Base-by-base conservation (phyloP, 1,140 invertebrate genomes). In the Scaptomyza hsui region DNA sequence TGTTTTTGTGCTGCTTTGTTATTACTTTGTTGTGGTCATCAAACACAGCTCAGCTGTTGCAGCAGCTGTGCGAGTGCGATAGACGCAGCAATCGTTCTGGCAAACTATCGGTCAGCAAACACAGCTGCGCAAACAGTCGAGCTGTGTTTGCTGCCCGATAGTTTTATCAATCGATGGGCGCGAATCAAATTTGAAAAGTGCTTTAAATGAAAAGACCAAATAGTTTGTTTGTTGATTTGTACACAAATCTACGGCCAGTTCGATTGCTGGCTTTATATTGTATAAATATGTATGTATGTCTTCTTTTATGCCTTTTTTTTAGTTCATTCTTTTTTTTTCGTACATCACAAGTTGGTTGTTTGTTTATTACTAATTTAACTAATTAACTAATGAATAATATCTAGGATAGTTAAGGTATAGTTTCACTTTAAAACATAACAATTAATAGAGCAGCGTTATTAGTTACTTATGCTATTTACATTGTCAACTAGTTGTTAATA, bases 271-370 rank as follows among this genome's bases (percentile, higher is more conserved):
- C 9, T 24, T 41, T 47, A 21, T 59, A 35, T 47, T 48, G 35
- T 48, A 47, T 41, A 26, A 15, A 10, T 63, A 55, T 53, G n/a
- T 42, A 44, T 32, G 39, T 29, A 48, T 72, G 62, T 72, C 63
- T 64, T 75, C 67, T 61, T 69, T 75, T 77, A 47, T 86, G 77
- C 69, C 77, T 77, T 85, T 85, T 85, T 85, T 85, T 77, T 64
- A 61, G 77, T 74, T 85, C 35, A 67, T 69, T 63, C 49, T 44
- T 35, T 39, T 21, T 21, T 37, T 81, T 69, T 80, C 35, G 53
- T 82, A 73, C 82, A 85, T 85, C 81, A 85, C 81, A 85, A 86
- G 81, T 77, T 81, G 71, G 77, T 72, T 85, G 80, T 60, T 68
- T 41, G 49, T 68, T 79, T 71, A 85, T 79, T 64, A 75, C 82